Base-by-base conservation (phyloP, 1,140 invertebrate genomes). In the Epicauta chinensis region DNA sequence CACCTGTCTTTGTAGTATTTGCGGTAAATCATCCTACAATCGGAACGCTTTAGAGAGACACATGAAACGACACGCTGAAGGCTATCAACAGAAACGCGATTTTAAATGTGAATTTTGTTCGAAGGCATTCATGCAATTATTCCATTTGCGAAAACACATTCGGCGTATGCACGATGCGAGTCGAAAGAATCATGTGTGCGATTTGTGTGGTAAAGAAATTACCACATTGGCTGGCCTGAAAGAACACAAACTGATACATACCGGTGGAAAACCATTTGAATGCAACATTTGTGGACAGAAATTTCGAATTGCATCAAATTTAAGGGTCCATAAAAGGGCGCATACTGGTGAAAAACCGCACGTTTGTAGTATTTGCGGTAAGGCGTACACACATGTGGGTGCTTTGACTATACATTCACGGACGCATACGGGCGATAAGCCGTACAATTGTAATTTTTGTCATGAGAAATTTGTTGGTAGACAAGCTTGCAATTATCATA, bases 371-470 rank as follows among this genome's bases (percentile, higher is more conserved):
- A 69, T 77, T 42, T 91, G 88, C 69, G 76, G 80, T 6, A 81
- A 87, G 63, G 73, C 81, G 7, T 91, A 91, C 70, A 84, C 82
- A 0, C 87, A 90, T 68, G 80, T 84, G 6, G 87, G 84, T 32
- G 79, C 78, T 30, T 73, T 88, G n/a, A 79, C 85, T 46, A 85
- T 87, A 15, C 87, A 89, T 69, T 80, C 86, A 54, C 73, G 85
- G 59, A 70, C 82, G 60, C 86, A 89, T 70, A 86, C 82, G 30
- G 87, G 87, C 3, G 82, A 87, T 61, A 77, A 83, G 56, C 86
- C 86, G 0, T 87, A 85, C 66, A 75, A 77, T 59, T 89, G 84
- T 64, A 70, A 71, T 38, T 73, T 77, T 36, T 88, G 86, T 65
- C 68, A 73, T 7, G 78, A 84, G 58, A 76, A 76, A 0, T 81